phyloP scores from a whole-genome alignment of 1,140 invertebrate genomes.

The Drosophila trapezifrons region DNA sequence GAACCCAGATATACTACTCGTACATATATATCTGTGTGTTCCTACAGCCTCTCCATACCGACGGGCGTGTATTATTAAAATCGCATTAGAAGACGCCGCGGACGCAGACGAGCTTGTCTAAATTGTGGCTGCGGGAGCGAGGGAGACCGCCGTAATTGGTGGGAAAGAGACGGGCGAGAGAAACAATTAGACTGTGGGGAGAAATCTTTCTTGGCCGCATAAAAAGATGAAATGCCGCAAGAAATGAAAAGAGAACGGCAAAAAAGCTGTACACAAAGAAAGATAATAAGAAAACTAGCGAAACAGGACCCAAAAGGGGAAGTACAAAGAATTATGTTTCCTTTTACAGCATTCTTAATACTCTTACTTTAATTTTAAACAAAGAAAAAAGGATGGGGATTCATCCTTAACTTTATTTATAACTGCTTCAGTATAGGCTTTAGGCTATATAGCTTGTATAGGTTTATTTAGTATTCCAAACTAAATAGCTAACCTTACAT shows the following conservation, averaged over 20 bases:
- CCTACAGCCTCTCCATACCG: conserved; percentile 33
- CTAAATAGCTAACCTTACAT: no score
- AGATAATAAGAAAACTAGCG: conserved; percentile 18
- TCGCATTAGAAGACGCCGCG: conserved; percentile 80
- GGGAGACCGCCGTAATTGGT: conserved; percentile 5
- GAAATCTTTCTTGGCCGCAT: conserved; percentile 58
- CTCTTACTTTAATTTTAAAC: background rate
- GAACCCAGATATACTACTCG: conserved; percentile 6
- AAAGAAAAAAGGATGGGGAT: no score
- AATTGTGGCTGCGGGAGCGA: conserved; percentile 58
- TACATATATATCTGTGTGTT: conserved; percentile 2
- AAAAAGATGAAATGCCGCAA: conserved; percentile 51
- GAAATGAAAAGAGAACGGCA: conserved; percentile 35
- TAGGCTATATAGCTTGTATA: no score
- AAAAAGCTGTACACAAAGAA: conserved; percentile 17
- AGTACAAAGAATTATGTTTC: background rate
- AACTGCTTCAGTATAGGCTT: no score
- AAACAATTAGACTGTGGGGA: conserved; percentile 75
- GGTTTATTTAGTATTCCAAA: no score
- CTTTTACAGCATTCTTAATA: background rate
- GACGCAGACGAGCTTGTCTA: conserved; percentile 63
- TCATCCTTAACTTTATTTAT: no score
- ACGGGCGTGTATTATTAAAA: conserved; percentile 83
- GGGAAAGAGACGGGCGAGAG: conserved; percentile 19
- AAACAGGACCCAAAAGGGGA: conserved; percentile 14